Evolutionary conservation across 2,113 vertebrate species (phyloP).

Genomic region (Charadrius vociferus): DNA sequence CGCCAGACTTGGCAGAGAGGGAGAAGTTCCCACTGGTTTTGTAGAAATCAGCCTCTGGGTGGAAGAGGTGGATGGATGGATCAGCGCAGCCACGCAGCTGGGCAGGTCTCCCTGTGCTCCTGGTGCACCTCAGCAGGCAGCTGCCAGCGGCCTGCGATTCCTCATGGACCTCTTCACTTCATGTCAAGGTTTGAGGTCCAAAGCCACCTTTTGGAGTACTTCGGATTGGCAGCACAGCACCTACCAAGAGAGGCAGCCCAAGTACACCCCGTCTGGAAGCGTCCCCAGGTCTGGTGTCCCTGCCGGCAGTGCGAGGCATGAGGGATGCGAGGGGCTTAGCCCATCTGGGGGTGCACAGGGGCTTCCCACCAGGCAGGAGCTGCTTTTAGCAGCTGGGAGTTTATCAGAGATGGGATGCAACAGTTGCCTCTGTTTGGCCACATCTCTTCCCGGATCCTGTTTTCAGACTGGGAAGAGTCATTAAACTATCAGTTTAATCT

Average conservation of each 20-base stretch:
- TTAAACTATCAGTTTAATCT: not conserved
- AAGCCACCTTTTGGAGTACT: not conserved
- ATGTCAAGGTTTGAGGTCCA: not conserved
- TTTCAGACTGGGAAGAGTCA: not conserved
- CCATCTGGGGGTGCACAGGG: rapidly evolving
- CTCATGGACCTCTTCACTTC: not conserved
- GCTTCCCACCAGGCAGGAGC: not conserved
- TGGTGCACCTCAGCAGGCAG: not conserved
- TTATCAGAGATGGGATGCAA: not conserved
- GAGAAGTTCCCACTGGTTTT: not conserved
- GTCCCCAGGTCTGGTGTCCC: not conserved
- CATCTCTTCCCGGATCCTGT: not conserved
- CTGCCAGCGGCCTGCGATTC: not conserved
- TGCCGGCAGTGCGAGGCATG: rapidly evolving
- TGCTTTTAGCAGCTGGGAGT: not conserved
- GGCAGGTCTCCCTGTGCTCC: not conserved
- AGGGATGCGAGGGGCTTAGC: rapidly evolving
- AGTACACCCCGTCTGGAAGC: rapidly evolving
- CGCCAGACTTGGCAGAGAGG: not conserved
- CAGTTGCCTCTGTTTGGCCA: not conserved
- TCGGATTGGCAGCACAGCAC: rapidly evolving
- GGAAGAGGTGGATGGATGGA: rapidly evolving
- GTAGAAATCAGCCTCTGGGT: not conserved
- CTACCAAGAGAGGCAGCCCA: not conserved
- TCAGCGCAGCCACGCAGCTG: rapidly evolving